Evolutionary conservation across 2,888 invertebrate genomes (phyloP), one percentile per base, ranked within the genome.

Genomic region (Eulithis testata): DNA sequence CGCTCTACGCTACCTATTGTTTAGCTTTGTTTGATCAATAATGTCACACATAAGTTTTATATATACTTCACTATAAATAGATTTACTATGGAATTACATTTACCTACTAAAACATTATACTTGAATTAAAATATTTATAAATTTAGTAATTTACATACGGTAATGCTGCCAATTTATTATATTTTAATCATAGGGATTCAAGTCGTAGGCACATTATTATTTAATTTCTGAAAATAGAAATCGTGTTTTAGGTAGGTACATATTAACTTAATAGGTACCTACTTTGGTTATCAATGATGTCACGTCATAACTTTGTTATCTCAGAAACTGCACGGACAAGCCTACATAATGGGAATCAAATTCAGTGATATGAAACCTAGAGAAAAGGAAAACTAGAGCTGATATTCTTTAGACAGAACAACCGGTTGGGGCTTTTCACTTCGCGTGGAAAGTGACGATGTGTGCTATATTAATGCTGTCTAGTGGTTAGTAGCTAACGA

Each of bases 21-120:
- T 54, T 58, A 55, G 49, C 21, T 64, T 21, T 51, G 54, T 60
- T 51, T 68, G 12, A 61, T 51, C 51, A 64, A 58, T 52, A 70
- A 21, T 55, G 62, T 60, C 55, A 54, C 60, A n/a, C 31, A 11
- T 11, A n/a, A 6, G 27, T 44, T 55, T 55, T 44, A 55, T 44
- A 44, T n/a, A 21, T 49, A 12, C 14, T 14, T 47, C 49, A 14
- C 49, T 49, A 49, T 49, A 21, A 49, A 49, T 49, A 49, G 49
- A 49, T 21, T 49, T 21, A 31, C 6, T 31, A 31, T 31, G 31
- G 31, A 31, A 31, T n/a, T n/a, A 4, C 5, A 31, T 31, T 31
- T 31, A 31, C 31, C 21, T 2, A 21, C 21, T 21, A 21, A 21
- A 21, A 21, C 21, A 14, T 7, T 12, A 12, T 14, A 40, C 40